Base-by-base conservation (phyloP, 2,797 vertebrate genomes). In the Phalloptychus januarius region DNA sequence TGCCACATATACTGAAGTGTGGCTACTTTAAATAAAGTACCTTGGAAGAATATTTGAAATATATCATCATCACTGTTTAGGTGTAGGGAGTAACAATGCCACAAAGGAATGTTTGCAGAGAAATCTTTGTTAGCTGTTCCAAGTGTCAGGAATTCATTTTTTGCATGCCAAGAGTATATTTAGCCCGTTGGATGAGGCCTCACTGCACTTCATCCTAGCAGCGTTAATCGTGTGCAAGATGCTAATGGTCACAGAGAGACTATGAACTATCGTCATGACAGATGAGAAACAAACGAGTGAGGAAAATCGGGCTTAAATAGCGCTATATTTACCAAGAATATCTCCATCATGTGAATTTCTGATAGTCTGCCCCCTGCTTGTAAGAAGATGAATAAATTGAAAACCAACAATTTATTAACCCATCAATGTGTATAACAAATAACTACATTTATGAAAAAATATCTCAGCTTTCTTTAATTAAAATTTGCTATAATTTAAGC, bases 341-440 rank as follows among this genome's bases (percentile, higher is more conserved):
- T 67, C 36, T 38, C 16, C 4, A 11, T 67, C 40, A 2, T 40
- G 36, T 40, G 4, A 12, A n/a, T 69, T 42, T 25, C 20, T n/a
- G 20, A 69, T 69, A 69, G 11, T 11, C 23, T 71, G n/a, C 31
- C 5, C 18, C 18, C 18, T 42, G 50, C 28, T 56, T 71, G 54
- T 58, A 77, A 48, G 63, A 74, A 74, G 48, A 45, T 73, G n/a
- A 81, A 67, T 54, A 84, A 76, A 73, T 45, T 38, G 74, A 63
- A 79, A 70, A 58, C 45, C 52, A 33, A 72, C 23, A 44, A 65
- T 20, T 44, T 25, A 72, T 74, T 42, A 23, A 70, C 45, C 25
- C 45, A 18, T 48, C 44, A 28, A 36, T 36, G n/a, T 33, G 58
- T 8, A 7, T 33, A 8, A 38, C 8, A 0, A 67, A 38, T 65